Conservation (phyloP, 2,888 invertebrate genomes). For the Hyles lineata region DNA sequence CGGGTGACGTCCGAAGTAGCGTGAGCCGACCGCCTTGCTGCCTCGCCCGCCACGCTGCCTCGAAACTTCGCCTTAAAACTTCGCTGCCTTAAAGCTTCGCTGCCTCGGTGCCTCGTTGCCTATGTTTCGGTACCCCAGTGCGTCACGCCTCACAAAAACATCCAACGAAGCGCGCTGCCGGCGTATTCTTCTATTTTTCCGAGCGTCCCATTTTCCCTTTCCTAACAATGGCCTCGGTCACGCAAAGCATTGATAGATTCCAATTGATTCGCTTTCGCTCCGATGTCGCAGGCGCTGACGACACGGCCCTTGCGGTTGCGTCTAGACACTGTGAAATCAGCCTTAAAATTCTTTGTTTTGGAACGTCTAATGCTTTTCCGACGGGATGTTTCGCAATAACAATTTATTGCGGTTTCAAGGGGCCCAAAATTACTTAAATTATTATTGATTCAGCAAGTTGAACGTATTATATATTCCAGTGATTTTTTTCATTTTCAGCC, state of each 20-base stretch:
- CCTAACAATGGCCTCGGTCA: slow-evolving; percentile 82
- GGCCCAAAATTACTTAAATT: no score
- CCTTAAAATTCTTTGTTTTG: slow-evolving; percentile 55
- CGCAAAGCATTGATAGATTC: slow-evolving; percentile 72
- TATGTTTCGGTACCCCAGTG: slow-evolving; percentile 40
- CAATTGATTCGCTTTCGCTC: slow-evolving; percentile 84
- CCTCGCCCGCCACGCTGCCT: background rate
- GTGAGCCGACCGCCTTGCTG: slow-evolving; percentile 52
- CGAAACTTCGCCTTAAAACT: no score
- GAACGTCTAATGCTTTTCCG: slow-evolving; percentile 46
- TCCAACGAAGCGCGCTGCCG: slow-evolving; percentile 68
- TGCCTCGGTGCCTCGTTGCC: no score
- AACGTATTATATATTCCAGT: no score
- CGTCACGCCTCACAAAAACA: slow-evolving; percentile 63
- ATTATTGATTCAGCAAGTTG: no score
- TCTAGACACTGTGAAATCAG: slow-evolving; percentile 57
- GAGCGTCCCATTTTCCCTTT: slow-evolving; percentile 79
- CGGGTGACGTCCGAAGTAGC: slow-evolving; percentile 61
- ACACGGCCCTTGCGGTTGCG: slow-evolving; percentile 72
- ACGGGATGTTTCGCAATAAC: slow-evolving; percentile 28
- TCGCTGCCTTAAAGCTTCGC: no score
- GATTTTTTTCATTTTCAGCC: no score
- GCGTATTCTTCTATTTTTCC: slow-evolving; percentile 73
- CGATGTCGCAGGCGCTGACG: slow-evolving; percentile 65
- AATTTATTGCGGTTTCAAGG: background rate